Evolutionary conservation across 1,140 invertebrate species (phyloP), one percentile per base, ranked within the genome.

Genomic region (Phenacoccus solenopsis): DNA sequence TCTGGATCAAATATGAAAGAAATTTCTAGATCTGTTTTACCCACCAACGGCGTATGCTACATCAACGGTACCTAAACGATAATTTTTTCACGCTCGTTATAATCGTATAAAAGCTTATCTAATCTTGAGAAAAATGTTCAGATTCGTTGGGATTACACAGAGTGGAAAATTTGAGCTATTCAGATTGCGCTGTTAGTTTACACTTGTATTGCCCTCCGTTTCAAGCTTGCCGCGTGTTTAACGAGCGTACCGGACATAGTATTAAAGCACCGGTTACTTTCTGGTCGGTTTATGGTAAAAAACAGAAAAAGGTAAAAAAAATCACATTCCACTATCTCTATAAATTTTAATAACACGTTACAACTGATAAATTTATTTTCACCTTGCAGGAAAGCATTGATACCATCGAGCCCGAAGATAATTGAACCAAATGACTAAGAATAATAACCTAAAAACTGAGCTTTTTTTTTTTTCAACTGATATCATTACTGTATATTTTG

Each of bases 121-220:
- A 70, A 7, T 22, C 13, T 64, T 20, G 16, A 22, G 7, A 13
- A 13, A 28, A 12, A 27, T 27, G 75, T 77, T 64, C 77, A 98
- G 96, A 98, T 81, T 88, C 89, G 0, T 78, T 98, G 71, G 97
- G 96, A 0, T 82, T 99, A 4, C 96, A 99, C 80, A 85, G 96
- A 1, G 93, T 99, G 70, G 94, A 97, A 82, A 99, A 99, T 79
- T 84, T 89, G 0, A 96, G 91, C 25, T 88, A 96, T 75, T 84
- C 88, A 0, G 89, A 97, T 74, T 83, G 85, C 1, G 90, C 95
- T 0, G 89, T 98, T 0, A 96, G 93, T 9, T 81, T 99, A 16
- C 97, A 99, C 77, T 83, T 99, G 0, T 99, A 99, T 80, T 93
- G 89, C 74, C 97, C 97, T 0, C 95, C 97, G 1, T 99, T 95